Base-by-base conservation (phyloP, 2,113 vertebrate species). In the Entelurus aequoreus region DNA sequence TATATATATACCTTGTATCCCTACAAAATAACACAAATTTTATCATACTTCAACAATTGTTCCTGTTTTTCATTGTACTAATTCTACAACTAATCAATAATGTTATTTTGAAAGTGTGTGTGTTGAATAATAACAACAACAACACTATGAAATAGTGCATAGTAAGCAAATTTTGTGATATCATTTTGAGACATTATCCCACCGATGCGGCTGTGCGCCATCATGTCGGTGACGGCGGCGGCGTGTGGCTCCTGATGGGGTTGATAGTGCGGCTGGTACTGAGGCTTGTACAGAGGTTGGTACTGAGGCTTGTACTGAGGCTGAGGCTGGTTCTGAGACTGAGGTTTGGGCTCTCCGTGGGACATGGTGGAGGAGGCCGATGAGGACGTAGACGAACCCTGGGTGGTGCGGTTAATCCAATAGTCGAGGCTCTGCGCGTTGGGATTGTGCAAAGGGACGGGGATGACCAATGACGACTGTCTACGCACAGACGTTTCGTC, bases 341-440 rank as follows among this genome's bases (percentile, higher is more conserved):
- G 87, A 0, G 91, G 92, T 89, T 94, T 96, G 88, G 91, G 90
- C 88, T 98, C 95, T 74, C 94, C 94, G 58, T 98, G 95, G 69
- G 97, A 99, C 87, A 98, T 87, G 61, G 97, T 98, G 84, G 96
- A 99, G 77, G 96, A 98, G 83, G 97, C 96, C 0, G 96, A 99
- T 78, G 96, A 99, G 66, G 96, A 98, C 83, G 96, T 97, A 87
- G 97, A 99, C 75, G 97, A 98, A 82, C 94, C 95, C 88, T 96
- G 96, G 79, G 94, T 86, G n/a, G 96, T 94, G 86, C 93, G 93
- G 89, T 94, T 98, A 80, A 95, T 94, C 94, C 95, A 97, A 66
- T 91, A 92, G 84, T 99, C 97, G 4, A 94, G 92, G 75, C 94
- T 95, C 92, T 95, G 94, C 79, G 93, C 90, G 81, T 91, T 92